These are phyloP conservation scores for Schlechtendalia chinensis DNA, from an alignment of 1,140 invertebrate species.

Conservation along the genomic window DNA sequence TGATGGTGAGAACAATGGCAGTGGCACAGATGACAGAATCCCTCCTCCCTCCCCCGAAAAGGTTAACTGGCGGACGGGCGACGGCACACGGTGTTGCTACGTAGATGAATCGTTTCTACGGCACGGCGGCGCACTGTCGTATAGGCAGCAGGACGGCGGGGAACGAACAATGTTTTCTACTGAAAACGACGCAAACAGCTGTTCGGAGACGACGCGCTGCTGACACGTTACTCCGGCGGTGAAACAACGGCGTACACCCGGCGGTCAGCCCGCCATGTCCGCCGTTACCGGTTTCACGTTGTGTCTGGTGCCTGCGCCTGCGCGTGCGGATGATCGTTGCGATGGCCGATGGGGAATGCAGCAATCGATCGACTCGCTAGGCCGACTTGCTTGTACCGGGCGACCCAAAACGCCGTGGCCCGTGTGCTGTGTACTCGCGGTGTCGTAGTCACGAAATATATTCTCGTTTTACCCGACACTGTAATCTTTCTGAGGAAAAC, in stretches of 20 bases:
- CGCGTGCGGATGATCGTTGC: too few species aligned
- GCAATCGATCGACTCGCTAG: not conserved
- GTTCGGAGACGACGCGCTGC: not conserved
- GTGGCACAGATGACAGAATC: too few species aligned
- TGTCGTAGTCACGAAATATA: too few species aligned
- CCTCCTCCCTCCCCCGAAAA: too few species aligned
- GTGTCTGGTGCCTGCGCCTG: too few species aligned
- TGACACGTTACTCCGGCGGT: not conserved
- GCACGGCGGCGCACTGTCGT: not conserved
- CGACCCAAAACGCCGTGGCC: not conserved
- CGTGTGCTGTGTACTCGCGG: not conserved
- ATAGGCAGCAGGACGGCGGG: too few species aligned
- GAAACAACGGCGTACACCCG: not conserved
- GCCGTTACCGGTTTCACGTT: not conserved
- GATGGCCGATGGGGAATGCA: not conserved
- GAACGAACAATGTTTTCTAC: not conserved
- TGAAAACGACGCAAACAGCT: constrained; percentile 13
- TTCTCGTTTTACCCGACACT: too few species aligned
- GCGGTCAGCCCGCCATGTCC: not conserved
- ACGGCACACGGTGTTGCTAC: not conserved
- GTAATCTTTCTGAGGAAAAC: too few species aligned
- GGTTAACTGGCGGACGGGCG: not conserved
- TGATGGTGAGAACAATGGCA: not conserved
- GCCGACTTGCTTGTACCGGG: not conserved
- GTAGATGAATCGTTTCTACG: not conserved